These are phyloP conservation scores for Hydrozoanthus tunicans DNA, from an alignment of 64 coral and sea anemone species.

Conservation along the genomic window DNA sequence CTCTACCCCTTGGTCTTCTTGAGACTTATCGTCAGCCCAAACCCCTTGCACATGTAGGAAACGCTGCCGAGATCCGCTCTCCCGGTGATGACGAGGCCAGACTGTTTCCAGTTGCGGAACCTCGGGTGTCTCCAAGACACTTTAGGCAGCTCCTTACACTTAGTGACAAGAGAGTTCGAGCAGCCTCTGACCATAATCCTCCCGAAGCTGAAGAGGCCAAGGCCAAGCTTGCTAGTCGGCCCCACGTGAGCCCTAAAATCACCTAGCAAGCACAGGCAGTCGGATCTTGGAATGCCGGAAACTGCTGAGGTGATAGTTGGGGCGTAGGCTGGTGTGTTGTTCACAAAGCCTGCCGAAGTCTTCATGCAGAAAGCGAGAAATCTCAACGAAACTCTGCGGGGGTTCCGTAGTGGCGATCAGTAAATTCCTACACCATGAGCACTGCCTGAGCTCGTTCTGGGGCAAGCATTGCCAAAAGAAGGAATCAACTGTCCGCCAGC, in stretches of 20 bases:
- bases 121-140: not conserved
- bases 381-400: not conserved
- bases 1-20: not conserved
- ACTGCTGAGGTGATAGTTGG: not conserved
- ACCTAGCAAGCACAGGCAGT: not conserved
- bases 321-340: not conserved
- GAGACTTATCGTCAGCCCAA: too few relatives aligned
- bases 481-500: conserved; percentile 16
- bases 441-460: not conserved
- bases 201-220: not conserved
- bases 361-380: not conserved
- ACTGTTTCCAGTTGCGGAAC: not conserved
- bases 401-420: not conserved
- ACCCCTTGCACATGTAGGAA: not conserved
- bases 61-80: not conserved
- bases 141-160: not conserved
- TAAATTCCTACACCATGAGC: not conserved
- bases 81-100: not conserved
- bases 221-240: not conserved
- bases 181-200: not conserved
- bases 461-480: conserved; percentile 25
- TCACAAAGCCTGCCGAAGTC: not conserved
- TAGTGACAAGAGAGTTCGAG: not conserved
- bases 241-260: not conserved
- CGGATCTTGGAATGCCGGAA: not conserved